Conservation (phyloP, 2,797 vertebrate genomes). For the Chaetodon trifasciatus region DNA sequence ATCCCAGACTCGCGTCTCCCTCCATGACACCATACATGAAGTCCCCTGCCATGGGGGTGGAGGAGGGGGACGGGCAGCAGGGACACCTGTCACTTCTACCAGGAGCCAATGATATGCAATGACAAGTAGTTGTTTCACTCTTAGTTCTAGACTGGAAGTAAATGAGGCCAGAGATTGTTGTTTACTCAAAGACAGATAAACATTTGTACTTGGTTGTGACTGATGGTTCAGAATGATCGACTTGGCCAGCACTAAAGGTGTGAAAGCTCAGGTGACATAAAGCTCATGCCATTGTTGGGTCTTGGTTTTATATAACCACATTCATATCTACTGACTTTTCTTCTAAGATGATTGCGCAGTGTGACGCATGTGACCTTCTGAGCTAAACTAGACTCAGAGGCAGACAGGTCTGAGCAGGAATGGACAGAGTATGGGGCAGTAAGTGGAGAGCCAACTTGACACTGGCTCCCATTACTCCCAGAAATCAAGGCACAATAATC, state of each 20-base stretch:
- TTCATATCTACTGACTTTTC: conserved; percentile 49
- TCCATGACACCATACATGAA: conserved; percentile 67
- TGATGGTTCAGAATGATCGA: conserved; percentile 20
- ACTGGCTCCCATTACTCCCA: conserved; percentile 46
- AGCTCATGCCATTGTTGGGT: conserved; percentile 15
- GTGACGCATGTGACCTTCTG: conserved; percentile 56
- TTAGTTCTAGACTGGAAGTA: conserved; percentile 36
- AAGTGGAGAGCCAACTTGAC: conserved; percentile 32
- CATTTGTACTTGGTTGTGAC: conserved; percentile 7
- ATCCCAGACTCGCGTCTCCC: conserved; percentile 73
- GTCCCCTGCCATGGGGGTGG: conserved; percentile 31
- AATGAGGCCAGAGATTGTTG: conserved; percentile 54
- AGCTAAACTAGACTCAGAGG: conserved; percentile 1
- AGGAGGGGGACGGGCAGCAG: conserved; percentile 14
- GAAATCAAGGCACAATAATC: conserved; percentile 41
- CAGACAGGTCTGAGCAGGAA: conserved; percentile 45
- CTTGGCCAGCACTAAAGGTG: not conserved
- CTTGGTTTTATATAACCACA: conserved; percentile 35
- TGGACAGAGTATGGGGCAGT: conserved; percentile 17
- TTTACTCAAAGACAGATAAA: conserved; percentile 48
- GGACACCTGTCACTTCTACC: conserved; percentile 78
- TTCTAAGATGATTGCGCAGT: conserved; percentile 44
- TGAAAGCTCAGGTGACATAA: conserved; percentile 3
- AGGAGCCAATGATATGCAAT: conserved; percentile 63
- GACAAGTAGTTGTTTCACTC: conserved; percentile 60